Base-by-base conservation (phyloP, 2,797 vertebrate species). In the Danio jaintianensis region DNA sequence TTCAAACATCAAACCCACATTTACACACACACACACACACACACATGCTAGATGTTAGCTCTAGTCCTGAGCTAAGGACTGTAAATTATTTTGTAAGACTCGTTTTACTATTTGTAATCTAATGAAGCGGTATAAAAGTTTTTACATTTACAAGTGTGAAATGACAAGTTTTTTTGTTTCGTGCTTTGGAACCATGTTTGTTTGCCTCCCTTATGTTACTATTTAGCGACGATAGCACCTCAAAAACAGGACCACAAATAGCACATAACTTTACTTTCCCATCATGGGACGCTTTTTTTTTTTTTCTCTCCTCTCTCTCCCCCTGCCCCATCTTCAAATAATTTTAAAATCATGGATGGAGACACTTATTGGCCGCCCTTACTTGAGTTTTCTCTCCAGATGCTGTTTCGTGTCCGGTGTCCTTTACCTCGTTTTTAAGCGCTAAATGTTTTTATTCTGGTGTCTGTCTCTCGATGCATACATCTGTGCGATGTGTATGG, bases 71-170 rank as follows among this genome's bases (percentile, higher is more conserved):
- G 84, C 86, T 83, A 86, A 40, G 84, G 89, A 90, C 84, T 85
- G 88, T 90, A 90, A 89, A 86, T 90, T 89, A 87, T 90, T 92
- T 93, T 91, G 50, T 91, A 90, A 88, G 87, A 91, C 83, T 83
- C 72, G 62, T 93, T 92, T 92, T 91, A 89, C 86, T 78, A 85
- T 85, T 90, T 87, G 81, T 86, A 85, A 90, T 85, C 75, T 85
- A 85, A 75, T 86, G 81, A 87, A 88, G 88, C 82, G 84, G 85
- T 86, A 89, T 67, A 84, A 85, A 90, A 58, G 89, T 92, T 90
- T 79, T 90, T 89, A 87, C 75, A 83, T 79, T 89, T 90, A 69
- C 86, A 22, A 55, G 59, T 73, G 82, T 83, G 75, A 82, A 71
- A 81, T 80, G 76, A 73, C 84, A 68, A 29, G 53, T 70, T 72